phyloP scores from a whole-genome alignment of 2,888 invertebrate genomes.

The Didymodactylos carnosus region DNA sequence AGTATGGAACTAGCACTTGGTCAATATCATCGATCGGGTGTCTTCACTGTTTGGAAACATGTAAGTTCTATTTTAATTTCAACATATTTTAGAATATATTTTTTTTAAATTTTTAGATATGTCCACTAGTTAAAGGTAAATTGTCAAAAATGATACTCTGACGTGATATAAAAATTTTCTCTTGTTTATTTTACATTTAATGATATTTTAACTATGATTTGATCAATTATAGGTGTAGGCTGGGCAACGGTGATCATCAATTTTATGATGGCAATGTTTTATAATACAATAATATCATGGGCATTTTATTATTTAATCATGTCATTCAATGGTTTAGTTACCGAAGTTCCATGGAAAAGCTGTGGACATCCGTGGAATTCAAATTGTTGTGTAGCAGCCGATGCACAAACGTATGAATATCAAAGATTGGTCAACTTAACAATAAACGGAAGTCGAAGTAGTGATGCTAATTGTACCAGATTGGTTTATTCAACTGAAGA shows the following conservation, averaged over 20 bases:
- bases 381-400: slow-evolving; percentile 40
- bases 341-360: slow-evolving; percentile 31
- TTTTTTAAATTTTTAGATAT: background rate
- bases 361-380: slow-evolving; percentile 35
- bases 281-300: slow-evolving; percentile 91
- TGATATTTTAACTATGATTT: background rate
- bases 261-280: slow-evolving; percentile 51
- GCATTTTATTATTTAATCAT: slow-evolving; percentile 39
- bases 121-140: background rate
- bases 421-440: background rate
- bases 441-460: background rate
- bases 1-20: slow-evolving; percentile 73
- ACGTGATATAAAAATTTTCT: background rate
- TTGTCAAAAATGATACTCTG: background rate
- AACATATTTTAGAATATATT: background rate
- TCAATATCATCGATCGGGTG: slow-evolving; percentile 75
- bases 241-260: slow-evolving; percentile 45
- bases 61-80: slow-evolving; percentile 42
- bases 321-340: slow-evolving; percentile 25
- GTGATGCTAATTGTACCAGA: background rate
- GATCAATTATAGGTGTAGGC: slow-evolving; percentile 8
- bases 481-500: slow-evolving; percentile 14
- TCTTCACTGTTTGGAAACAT: slow-evolving; percentile 72
- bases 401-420: slow-evolving; percentile 19
- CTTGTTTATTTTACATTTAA: background rate